Base-by-base conservation (phyloP, 2,888 invertebrate species). In the Drosophila pegasa region DNA sequence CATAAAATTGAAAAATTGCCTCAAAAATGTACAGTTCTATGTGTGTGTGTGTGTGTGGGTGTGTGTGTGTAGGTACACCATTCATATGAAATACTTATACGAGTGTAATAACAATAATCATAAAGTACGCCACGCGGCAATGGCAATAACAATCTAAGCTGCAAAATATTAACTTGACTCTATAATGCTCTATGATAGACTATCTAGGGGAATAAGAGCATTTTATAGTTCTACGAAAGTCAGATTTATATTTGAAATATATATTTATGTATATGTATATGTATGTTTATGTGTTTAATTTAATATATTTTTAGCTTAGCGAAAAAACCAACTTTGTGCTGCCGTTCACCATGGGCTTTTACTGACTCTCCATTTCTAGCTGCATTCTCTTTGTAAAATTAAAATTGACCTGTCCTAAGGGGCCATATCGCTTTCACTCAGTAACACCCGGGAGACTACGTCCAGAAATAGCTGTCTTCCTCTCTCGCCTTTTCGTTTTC, bases 1-100 rank as follows among this genome's bases (percentile, higher is more conserved):
- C 78, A 84, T 83, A 80, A 84, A 83, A 83, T 78, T 83, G 72
- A 80, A 80, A 86, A 83, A 83, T 83, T 76, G 80, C 78, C 65
- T 74, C 56, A 64, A 78, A 75, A 75, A 66, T 72, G 47, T 59
- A 31, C 48, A 48, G 20, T 20, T 33, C 20, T 18, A n/a, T 29
- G n/a, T 9, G 31, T 38, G 48, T 18, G 52, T 50, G 47, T 40
- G 29, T 27, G 10, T 54, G 18, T 41, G 48, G 50, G 56, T 27
- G 22, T 12, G 12, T 38, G 22, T 48, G 48, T 37, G 52, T 25
- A 37, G 10, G 18, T 16, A 14, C 50, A 31, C 45, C 62, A 62
- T 51, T 58, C 63, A 67, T 57, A 48, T 31, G 43, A 60, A 73
- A 81, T 70, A 61, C 76, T 68, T 81, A 43, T 60, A 75, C 57